Conservation (phyloP, 2,113 vertebrate genomes). For the Neolamprologus kungweensis region DNA sequence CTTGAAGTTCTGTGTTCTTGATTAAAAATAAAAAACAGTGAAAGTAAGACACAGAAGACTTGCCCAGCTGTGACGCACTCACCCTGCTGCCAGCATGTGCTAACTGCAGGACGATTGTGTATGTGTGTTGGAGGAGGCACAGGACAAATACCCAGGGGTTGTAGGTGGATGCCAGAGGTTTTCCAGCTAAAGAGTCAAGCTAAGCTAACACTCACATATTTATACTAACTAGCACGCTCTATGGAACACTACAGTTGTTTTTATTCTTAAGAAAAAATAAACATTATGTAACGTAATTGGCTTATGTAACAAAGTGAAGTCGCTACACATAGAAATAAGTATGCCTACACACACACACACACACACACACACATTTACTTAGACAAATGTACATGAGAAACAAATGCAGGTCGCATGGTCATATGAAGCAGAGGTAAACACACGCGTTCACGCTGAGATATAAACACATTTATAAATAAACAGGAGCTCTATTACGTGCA, state of each 20-base stretch:
- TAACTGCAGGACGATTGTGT: not conserved
- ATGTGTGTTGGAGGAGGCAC: not conserved
- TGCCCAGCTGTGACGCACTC: constrained; percentile 23
- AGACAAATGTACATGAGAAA: not conserved
- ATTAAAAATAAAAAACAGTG: not conserved
- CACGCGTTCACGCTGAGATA: not conserved
- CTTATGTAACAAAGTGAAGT: constrained; percentile 63
- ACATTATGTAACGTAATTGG: constrained; percentile 65
- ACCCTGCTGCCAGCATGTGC: constrained; percentile 19
- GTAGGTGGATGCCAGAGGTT: not conserved
- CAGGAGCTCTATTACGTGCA: not conserved
- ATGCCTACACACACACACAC: not conserved
- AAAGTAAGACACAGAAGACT: not conserved
- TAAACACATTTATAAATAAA: constrained; percentile 1
- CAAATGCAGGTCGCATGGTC: constrained; percentile 26
- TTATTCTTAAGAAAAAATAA: constrained; percentile 14
- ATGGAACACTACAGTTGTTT: constrained; percentile 14
- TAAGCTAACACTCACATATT: not conserved
- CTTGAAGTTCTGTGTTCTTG: not conserved
- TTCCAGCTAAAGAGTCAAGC: not conserved
- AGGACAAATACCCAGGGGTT: not conserved
- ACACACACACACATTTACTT: not conserved
- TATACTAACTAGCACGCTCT: not conserved
- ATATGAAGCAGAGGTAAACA: not conserved
- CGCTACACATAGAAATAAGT: not conserved